Evolutionary conservation across 2,797 vertebrate genomes (phyloP).

Genomic region (Eidolon dupreanum): DNA sequence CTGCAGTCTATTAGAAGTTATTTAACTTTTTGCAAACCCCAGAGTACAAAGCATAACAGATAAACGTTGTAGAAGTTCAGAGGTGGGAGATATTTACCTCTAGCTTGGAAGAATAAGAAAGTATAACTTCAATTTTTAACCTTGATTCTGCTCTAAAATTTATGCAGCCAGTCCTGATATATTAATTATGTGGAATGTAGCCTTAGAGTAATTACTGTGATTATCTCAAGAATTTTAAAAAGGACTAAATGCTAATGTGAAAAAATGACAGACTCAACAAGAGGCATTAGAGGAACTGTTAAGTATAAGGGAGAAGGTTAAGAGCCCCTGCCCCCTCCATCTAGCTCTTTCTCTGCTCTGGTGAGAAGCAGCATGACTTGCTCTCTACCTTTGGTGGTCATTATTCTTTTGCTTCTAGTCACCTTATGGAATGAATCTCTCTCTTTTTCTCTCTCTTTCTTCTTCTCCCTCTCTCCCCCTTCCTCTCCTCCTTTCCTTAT

Average conservation of each 20-base stretch:
- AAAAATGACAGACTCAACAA: conserved; percentile 37
- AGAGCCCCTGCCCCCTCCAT: not conserved
- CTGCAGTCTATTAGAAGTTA: not conserved
- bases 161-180: not conserved
- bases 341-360: not conserved
- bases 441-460: not conserved
- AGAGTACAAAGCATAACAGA: not conserved
- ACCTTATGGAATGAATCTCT: not conserved
- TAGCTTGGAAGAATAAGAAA: not conserved
- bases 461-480: not conserved
- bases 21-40: not conserved
- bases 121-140: not conserved
- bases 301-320: not conserved
- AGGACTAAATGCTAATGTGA: conserved; percentile 43
- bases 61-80: not conserved
- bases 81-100: not conserved
- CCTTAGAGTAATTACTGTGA: conserved; percentile 56
- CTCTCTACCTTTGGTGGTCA: not conserved
- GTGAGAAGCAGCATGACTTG: not conserved
- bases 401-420: not conserved
- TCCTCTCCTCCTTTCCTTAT: not conserved
- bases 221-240: conserved; percentile 67
- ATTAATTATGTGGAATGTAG: conserved; percentile 57
- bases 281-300: not conserved
- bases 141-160: conserved; percentile 44